Evolutionary conservation across 2,888 invertebrate genomes (phyloP).

Genomic region (Selenia dentaria): DNA sequence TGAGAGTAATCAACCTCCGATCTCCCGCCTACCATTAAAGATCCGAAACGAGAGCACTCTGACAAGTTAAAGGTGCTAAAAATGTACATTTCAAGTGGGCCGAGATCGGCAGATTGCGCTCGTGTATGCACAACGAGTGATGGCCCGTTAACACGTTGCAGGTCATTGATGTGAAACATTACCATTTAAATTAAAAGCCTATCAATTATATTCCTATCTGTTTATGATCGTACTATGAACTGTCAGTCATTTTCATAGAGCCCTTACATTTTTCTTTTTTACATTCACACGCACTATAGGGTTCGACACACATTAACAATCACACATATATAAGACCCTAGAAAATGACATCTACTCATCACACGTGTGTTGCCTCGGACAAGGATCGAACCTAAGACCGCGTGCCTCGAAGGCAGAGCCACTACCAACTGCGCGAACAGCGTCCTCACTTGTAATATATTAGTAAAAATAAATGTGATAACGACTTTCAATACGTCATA

Average conservation of each 20-base stretch:
- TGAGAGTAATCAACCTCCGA: constrained; percentile 51
- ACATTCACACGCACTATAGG: too few species aligned
- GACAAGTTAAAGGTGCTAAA: constrained; percentile 50
- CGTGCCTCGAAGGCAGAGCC: too few species aligned
- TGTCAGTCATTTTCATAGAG: constrained; percentile 50
- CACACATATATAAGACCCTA: too few species aligned
- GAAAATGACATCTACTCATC: too few species aligned
- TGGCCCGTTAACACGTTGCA: constrained; percentile 50
- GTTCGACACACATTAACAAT: too few species aligned
- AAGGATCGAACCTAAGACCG: too few species aligned
- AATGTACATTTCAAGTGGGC: constrained; percentile 48
- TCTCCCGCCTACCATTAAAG: constrained; percentile 42
- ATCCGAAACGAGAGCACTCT: constrained; percentile 39
- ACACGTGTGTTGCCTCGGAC: too few species aligned
- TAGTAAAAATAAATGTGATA: constrained; percentile 30
- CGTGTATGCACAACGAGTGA: constrained; percentile 38
- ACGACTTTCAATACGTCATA: constrained; percentile 53
- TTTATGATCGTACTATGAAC: constrained; percentile 45
- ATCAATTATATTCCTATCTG: constrained; percentile 58
- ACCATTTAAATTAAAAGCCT: constrained; percentile 56
- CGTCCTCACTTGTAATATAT: background rate
- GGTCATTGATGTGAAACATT: constrained; percentile 56
- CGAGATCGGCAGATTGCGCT: constrained; percentile 48
- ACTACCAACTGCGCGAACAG: too few species aligned
- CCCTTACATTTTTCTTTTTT: too few species aligned